Conservation (phyloP, 2,113 vertebrate genomes). For the Sinocyclocheilus maitianheensis region DNA sequence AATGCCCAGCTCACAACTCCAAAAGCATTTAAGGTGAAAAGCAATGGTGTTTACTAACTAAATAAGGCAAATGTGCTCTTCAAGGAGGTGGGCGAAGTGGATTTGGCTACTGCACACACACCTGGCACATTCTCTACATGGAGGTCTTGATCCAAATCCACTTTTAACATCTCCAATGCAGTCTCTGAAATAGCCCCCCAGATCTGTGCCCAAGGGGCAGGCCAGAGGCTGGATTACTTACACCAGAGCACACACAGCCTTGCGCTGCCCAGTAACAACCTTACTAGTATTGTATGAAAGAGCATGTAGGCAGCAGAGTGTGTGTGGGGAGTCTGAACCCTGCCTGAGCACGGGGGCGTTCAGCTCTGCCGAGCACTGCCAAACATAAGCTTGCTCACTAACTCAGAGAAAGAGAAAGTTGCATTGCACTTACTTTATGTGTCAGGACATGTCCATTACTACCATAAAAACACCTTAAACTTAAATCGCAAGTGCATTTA, state of each 20-base stretch:
- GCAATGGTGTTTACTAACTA: neutral
- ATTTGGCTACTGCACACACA: conserved; percentile 11
- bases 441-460: conserved; percentile 63
- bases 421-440: conserved; percentile 45
- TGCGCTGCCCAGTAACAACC: conserved; percentile 52
- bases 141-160: conserved; percentile 23
- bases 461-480: conserved; percentile 47
- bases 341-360: conserved; percentile 36
- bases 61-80: conserved; percentile 11
- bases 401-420: conserved; percentile 33
- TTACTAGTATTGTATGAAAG: conserved; percentile 46
- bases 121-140: conserved; percentile 20
- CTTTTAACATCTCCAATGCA: conserved; percentile 24
- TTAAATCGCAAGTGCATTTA: neutral
- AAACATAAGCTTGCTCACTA: conserved; percentile 46
- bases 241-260: conserved; percentile 10
- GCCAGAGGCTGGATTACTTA: conserved; percentile 36
- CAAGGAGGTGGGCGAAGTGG: neutral
- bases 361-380: conserved; percentile 50
- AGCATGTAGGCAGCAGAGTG: conserved; percentile 34
- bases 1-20: neutral
- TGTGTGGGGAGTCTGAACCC: conserved; percentile 34
- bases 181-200: conserved; percentile 8
- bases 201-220: neutral
- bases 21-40: neutral